Evolutionary conservation across 92 coral and sea anemone genomes (phyloP).

Genomic region (Bergia puertoricense): DNA sequence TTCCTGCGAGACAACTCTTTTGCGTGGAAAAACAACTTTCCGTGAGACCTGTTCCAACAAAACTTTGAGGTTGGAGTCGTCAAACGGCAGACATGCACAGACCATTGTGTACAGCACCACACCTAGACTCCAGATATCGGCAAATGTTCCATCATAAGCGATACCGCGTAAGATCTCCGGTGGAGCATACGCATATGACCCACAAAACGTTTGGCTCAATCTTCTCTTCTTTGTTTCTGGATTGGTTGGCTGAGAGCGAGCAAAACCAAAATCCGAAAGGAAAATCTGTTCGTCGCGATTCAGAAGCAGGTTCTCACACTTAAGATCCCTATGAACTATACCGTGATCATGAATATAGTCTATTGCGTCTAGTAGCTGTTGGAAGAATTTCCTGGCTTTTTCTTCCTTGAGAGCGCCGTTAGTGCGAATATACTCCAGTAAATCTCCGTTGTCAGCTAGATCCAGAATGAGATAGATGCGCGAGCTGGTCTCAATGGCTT

Average conservation of each 20-base stretch:
- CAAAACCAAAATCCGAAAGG: constrained; percentile 95
- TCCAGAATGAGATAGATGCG: constrained; percentile 94
- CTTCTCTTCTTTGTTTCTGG: constrained; percentile 85
- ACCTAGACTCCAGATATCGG: constrained; percentile 98
- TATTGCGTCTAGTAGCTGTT: constrained; percentile 87
- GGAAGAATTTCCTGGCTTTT: constrained; percentile 87
- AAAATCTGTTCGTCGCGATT: constrained; percentile 79
- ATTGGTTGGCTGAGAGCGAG: constrained; percentile 80
- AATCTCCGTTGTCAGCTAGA: constrained; percentile 96
- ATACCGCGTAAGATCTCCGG: constrained; percentile 97
- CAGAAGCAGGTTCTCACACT: constrained; percentile 94
- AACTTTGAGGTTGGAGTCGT: constrained; percentile 89
- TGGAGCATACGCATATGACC: constrained; percentile 98
- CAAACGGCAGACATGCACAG: constrained; percentile 96
- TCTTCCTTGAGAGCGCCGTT: constrained; percentile 90
- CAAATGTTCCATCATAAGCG: constrained; percentile 95
- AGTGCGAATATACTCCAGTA: constrained; percentile 86
- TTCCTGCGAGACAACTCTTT: constrained; percentile 80
- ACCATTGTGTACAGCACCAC: constrained; percentile 97
- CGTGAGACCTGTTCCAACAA: constrained; percentile 88
- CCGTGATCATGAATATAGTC: constrained; percentile 86
- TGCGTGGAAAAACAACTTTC: constrained; percentile 85
- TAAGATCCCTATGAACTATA: constrained; percentile 95
- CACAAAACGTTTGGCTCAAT: constrained; percentile 94
- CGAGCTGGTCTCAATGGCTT: constrained; percentile 96